Conservation (phyloP, 2,113 vertebrate species). For the Casuarius casuarius region DNA sequence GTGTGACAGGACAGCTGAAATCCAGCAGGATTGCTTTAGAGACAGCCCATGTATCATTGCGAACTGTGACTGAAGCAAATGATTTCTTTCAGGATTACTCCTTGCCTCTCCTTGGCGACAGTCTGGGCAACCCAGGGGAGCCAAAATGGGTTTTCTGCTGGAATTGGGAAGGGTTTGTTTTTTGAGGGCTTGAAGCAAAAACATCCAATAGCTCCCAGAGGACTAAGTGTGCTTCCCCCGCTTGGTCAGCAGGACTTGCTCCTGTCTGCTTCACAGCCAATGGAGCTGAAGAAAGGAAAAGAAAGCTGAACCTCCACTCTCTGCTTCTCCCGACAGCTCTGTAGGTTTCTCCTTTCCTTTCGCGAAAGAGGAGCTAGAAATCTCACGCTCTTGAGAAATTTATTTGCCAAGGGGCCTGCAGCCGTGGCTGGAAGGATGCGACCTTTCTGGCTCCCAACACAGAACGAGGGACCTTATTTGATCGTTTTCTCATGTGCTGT, state of each 20-base stretch:
- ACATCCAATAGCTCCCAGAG: not conserved
- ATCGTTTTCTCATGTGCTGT: not conserved
- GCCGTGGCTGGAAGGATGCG: not conserved
- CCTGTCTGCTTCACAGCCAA: not conserved
- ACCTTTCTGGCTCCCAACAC: not conserved
- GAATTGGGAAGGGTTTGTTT: not conserved
- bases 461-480: not conserved
- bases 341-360: not conserved
- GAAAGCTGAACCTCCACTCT: not conserved
- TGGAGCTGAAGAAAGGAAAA: not conserved
- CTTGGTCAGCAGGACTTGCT: not conserved
- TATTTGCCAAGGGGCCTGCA: not conserved
- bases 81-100: not conserved
- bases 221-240: not conserved
- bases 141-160: not conserved
- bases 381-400: rapidly evolving
- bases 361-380: not conserved
- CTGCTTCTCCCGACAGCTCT: not conserved
- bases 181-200: not conserved
- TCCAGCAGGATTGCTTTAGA: not conserved
- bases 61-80: not conserved
- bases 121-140: not conserved
- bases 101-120: not conserved
- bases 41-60: not conserved
- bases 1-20: not conserved